A percentile compares a stretch with the other conserved stretches of the same genome.
These are phyloP conservation scores for Phrynocephalus vlangalii DNA, from an alignment of 2,797 vertebrate species.

Conservation along the genomic window DNA sequence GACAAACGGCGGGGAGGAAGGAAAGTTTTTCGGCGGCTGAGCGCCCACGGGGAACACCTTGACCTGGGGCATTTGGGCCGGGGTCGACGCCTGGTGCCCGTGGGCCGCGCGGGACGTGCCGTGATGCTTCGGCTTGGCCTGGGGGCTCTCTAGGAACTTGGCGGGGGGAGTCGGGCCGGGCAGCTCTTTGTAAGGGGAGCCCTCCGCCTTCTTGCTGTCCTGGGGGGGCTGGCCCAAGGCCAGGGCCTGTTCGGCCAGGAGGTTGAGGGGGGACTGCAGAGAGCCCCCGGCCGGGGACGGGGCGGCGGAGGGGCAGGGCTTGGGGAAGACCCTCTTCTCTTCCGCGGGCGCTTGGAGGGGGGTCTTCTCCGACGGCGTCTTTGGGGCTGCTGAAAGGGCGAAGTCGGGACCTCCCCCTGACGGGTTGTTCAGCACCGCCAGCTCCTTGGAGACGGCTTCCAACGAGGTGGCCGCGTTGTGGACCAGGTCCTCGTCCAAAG, in stretches of 20 bases:
- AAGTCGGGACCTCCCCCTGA: slow-evolving; percentile 67
- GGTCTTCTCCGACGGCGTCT: slow-evolving; percentile 71
- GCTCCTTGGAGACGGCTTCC: slow-evolving; percentile 77
- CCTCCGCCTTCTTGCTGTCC: slow-evolving; percentile 79
- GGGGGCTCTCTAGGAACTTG: slow-evolving; percentile 83
- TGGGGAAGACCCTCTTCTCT: slow-evolving; percentile 79
- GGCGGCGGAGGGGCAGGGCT: slow-evolving; percentile 64
- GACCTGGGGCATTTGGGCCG: slow-evolving; percentile 60
- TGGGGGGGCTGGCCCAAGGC: slow-evolving; percentile 76
- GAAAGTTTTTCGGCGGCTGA: slow-evolving; percentile 79
- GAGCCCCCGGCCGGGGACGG: slow-evolving; percentile 61
- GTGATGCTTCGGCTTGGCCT: slow-evolving; percentile 85
- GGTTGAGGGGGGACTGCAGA: slow-evolving; percentile 80
- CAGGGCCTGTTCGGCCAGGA: slow-evolving; percentile 85
- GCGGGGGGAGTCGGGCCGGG: slow-evolving; percentile 73
- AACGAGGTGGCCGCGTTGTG: slow-evolving; percentile 74
- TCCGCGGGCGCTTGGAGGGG: slow-evolving; percentile 65
- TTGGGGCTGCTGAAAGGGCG: slow-evolving; percentile 64
- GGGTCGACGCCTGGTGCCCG: slow-evolving; percentile 29
- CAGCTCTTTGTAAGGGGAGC: slow-evolving; percentile 83
- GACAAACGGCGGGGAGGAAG: slow-evolving; percentile 68
- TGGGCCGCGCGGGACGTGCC: slow-evolving; percentile 75
- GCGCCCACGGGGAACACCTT: slow-evolving; percentile 79
- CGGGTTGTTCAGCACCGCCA: slow-evolving; percentile 74
- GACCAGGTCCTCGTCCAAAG: slow-evolving; percentile 77